phyloP scores from a whole-genome alignment of 2,113 vertebrate genomes.

The Ornithorhynchus anatinus region DNA sequence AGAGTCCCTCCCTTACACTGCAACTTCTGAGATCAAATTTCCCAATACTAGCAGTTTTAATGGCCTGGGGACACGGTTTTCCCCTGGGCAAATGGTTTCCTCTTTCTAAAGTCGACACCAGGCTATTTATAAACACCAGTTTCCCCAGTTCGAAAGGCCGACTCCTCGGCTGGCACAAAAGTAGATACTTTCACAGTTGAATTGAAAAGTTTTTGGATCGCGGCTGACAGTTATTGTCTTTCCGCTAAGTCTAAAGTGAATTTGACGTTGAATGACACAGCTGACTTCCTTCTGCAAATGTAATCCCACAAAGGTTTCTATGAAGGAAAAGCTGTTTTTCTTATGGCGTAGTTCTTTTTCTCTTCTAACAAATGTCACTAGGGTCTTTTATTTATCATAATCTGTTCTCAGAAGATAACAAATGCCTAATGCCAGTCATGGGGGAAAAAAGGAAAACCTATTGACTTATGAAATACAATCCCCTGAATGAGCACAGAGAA shows the following conservation, averaged over 20 bases:
- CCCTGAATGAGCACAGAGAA: not conserved
- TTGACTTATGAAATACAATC: not conserved
- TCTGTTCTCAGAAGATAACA: not conserved
- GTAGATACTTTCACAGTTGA: not conserved
- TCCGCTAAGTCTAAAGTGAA: not conserved
- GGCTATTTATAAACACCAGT: not conserved
- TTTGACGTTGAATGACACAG: not conserved
- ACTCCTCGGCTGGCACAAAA: not conserved
- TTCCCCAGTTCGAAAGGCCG: not conserved
- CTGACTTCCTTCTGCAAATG: not conserved
- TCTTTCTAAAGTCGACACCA: not conserved
- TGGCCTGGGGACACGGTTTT: not conserved
- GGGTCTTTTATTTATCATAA: not conserved
- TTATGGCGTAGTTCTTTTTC: not conserved
- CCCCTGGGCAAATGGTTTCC: not conserved
- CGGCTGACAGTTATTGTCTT: not conserved
- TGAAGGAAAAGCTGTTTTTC: not conserved
- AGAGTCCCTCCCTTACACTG: not conserved
- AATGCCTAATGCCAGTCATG: not conserved
- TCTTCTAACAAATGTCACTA: not conserved
- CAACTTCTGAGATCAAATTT: not conserved
- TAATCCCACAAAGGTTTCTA: not conserved
- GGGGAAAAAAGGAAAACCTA: not conserved
- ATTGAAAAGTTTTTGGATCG: not conserved
- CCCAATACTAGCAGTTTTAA: accelerated